Evolutionary conservation across 2,797 vertebrate species (phyloP).

Genomic region (Dallia pectoralis): DNA sequence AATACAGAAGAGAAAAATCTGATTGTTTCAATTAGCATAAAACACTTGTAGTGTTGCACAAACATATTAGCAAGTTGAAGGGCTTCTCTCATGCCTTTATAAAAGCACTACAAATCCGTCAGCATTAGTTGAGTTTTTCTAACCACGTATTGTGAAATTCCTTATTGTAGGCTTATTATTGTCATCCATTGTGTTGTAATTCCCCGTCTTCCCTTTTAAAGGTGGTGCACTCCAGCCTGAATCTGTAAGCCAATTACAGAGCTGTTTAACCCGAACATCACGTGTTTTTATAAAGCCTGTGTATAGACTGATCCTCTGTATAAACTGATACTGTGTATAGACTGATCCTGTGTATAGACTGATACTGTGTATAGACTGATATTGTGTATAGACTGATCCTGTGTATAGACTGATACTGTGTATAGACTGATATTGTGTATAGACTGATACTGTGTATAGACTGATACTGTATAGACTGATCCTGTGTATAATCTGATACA

Average conservation of each 20-base stretch:
- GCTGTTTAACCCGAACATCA: conserved; percentile 52
- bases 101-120: conserved; percentile 26
- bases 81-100: neutral
- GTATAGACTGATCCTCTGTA: conserved; percentile 42
- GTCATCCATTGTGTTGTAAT: neutral
- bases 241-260: conserved; percentile 59
- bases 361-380: no score
- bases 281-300: conserved; percentile 51
- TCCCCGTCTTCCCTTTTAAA: neutral
- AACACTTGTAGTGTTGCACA: neutral
- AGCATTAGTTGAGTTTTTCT: neutral
- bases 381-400: no score
- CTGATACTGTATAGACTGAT: no score
- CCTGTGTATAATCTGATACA: no score
- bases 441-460: no score
- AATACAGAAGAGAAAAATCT: neutral
- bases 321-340: no score
- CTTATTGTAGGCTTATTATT: neutral
- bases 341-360: no score
- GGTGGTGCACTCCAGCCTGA: conserved; percentile 32
- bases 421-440: no score
- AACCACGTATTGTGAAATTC: neutral
- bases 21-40: neutral
- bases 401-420: no score
- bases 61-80: conserved; percentile 9